Base-by-base conservation (phyloP, 2,888 invertebrate genomes). In the Stenotaenia linearis region DNA sequence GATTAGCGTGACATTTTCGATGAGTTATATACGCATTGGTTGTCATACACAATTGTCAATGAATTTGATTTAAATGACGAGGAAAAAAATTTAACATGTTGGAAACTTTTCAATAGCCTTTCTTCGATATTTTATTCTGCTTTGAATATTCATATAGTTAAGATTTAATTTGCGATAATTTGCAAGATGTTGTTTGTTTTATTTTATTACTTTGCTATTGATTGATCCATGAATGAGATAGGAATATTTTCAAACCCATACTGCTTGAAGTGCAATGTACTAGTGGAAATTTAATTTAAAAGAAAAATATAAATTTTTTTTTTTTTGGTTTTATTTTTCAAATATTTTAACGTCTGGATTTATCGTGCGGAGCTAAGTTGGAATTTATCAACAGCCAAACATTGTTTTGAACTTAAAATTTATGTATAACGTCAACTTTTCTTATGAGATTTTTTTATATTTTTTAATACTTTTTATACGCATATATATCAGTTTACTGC, bases 1-100 rank as follows among this genome's bases (percentile, higher is more conserved):
- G 69, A 69, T 69, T 69, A 69, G 69, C 69, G 28, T 69, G 69
- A 69, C 69, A 69, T 69, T 69, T 69, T 69, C 69, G 69, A 69
- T 69, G 69, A 69, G 69, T 69, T 69, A 69, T 69, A 69, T 69
- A 69, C 69, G 69, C 69, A 69, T 69, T 69, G 69, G 69, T 69
- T 69, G 69, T 69, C 69, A 69, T 28, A 69, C 69, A 69, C 69
- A 69, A 69, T 69, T 69, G 69, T 69, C 69, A 69, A 25, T 69
- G 69, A 69, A 69, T 69, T n/a, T 50, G 50, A 50, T 50, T 69
- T 69, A 69, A 69, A 69, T 69, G 69, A 69, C 6, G 69, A 69
- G 69, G 69, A 69, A 69, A 23, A 69, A 28, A 69, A 25, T 25
- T 69, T 28, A 25, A n/a, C 23, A 69, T 28, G 10, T 25, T 25